Evolutionary conservation across 1,140 invertebrate species (phyloP).

Genomic region (Papilio polyxenes): DNA sequence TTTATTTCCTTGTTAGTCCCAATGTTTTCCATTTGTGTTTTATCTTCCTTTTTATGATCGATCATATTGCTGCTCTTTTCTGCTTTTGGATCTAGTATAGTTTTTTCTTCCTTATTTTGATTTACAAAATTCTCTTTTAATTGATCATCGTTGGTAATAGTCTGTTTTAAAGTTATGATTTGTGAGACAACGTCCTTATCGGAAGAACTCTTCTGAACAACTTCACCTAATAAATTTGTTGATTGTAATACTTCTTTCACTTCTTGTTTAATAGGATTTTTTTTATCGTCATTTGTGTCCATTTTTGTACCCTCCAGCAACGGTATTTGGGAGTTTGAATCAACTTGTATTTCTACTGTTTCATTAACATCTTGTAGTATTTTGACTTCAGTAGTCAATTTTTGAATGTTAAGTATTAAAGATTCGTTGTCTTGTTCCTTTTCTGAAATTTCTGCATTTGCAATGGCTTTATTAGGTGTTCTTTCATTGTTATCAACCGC

Average conservation of each 20-base stretch:
- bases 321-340: neutral
- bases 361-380: neutral
- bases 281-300: neutral
- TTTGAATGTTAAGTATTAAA: neutral
- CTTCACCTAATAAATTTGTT: neutral
- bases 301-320: neutral
- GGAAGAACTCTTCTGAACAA: neutral
- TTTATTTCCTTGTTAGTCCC: neutral
- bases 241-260: neutral
- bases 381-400: neutral
- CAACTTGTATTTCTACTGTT: neutral
- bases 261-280: neutral
- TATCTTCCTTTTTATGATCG: neutral
- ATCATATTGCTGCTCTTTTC: neutral
- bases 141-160: neutral
- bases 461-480: neutral
- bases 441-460: neutral
- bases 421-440: neutral
- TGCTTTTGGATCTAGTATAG: neutral
- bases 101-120: neutral
- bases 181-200: neutral
- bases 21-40: neutral
- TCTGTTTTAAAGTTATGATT: neutral
- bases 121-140: neutral
- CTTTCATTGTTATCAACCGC: neutral